Conservation (phyloP, 2,113 vertebrate genomes). For the Halcyon senegalensis region DNA sequence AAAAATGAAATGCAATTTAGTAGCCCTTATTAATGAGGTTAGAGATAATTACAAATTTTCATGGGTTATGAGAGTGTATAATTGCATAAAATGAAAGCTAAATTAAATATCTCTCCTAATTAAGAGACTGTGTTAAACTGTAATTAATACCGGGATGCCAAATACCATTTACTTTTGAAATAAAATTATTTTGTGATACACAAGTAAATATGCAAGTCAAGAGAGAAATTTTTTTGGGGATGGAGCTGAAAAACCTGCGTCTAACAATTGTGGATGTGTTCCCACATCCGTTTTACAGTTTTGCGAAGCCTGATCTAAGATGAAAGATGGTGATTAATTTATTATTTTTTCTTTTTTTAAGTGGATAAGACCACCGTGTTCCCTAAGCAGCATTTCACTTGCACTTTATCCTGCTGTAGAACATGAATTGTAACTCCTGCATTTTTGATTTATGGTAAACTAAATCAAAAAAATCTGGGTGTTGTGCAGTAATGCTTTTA, state of each 20-base stretch:
- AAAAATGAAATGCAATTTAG: conserved; percentile 59
- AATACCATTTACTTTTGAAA: conserved; percentile 59
- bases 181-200: conserved; percentile 33
- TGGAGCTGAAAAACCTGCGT: not conserved
- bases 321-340: not conserved
- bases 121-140: conserved; percentile 53
- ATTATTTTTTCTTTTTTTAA: not conserved
- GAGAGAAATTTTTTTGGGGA: not conserved
- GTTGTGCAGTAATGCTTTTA: conserved; percentile 36
- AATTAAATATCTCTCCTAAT: conserved; percentile 75
- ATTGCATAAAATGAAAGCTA: conserved; percentile 72
- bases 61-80: conserved; percentile 64
- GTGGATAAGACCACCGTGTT: not conserved
- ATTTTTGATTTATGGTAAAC: not conserved
- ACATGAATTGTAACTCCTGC: not conserved
- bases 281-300: not conserved
- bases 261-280: not conserved
- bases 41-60: conserved; percentile 74
- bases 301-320: not conserved
- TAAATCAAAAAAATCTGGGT: not conserved
- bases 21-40: conserved; percentile 66
- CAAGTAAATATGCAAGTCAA: conserved; percentile 1
- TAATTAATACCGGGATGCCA: conserved; percentile 68
- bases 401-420: not conserved
- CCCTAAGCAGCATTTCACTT: not conserved